phyloP scores from a whole-genome alignment of 2,797 vertebrate species.

The Sebastes minor region DNA sequence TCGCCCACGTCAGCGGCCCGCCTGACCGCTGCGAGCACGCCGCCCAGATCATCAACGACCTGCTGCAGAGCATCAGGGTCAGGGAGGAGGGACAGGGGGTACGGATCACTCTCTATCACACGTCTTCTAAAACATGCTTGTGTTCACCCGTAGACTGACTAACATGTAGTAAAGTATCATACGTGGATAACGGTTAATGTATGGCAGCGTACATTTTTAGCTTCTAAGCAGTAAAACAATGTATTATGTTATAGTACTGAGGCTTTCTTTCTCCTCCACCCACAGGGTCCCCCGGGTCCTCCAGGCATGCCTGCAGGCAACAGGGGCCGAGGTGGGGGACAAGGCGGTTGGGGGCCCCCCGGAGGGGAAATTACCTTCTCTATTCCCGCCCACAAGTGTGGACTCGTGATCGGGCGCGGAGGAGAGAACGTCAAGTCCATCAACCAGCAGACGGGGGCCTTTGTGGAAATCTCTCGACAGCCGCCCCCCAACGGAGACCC shows the following conservation, averaged over 20 bases:
- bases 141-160: neutral
- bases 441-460: constrained; percentile 92
- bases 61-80: constrained; percentile 90
- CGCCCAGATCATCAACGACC: constrained; percentile 89
- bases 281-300: constrained; percentile 87
- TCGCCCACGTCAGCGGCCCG: constrained; percentile 91
- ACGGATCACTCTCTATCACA: neutral
- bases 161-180: neutral
- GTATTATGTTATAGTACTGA: neutral
- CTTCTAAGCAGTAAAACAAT: neutral
- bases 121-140: neutral
- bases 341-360: constrained; percentile 85
- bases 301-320: constrained; percentile 80
- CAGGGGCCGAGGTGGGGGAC: constrained; percentile 81
- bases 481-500: constrained; percentile 90
- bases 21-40: constrained; percentile 91
- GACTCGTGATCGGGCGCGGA: constrained; percentile 90
- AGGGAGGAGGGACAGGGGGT: constrained; percentile 80
- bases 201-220: neutral
- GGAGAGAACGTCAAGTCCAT: constrained; percentile 92
- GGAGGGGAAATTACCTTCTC: constrained; percentile 92
- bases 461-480: constrained; percentile 91
- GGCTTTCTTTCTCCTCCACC: neutral
- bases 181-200: neutral
- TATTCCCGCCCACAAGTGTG: constrained; percentile 91